A percentile compares a stretch with the other conserved stretches of the same genome.
Evolutionary conservation across 2,888 invertebrate genomes (phyloP).

Genomic region (Pteria penguin): DNA sequence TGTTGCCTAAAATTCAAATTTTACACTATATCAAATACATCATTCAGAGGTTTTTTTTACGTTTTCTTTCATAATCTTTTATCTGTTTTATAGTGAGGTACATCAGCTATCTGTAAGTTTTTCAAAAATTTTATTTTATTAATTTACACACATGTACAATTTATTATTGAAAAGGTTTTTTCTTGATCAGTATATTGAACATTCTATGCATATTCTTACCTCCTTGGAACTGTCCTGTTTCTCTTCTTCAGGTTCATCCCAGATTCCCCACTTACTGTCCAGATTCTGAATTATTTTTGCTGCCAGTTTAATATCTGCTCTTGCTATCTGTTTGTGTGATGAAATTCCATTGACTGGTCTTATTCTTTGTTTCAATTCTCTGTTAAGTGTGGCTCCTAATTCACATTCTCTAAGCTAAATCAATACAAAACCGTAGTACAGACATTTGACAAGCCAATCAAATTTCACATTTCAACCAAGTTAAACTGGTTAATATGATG

Average conservation of each 20-base stretch:
- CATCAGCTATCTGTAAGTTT: no score
- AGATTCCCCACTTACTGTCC: constrained; percentile 90
- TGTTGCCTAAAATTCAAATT: constrained; percentile 7
- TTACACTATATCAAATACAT: no score
- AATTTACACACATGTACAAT: not conserved
- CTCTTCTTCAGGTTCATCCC: constrained; percentile 83
- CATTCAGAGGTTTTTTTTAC: no score
- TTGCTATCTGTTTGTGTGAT: constrained; percentile 82
- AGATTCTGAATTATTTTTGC: constrained; percentile 94
- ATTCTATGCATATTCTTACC: constrained; percentile 42
- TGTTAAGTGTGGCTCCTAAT: constrained; percentile 96
- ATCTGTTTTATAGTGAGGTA: no score
- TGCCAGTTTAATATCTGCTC: constrained; percentile 94
- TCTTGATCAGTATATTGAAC: no score
- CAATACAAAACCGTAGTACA: no score
- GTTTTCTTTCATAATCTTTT: no score
- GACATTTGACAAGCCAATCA: no score
- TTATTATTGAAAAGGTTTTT: no score
- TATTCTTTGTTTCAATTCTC: constrained; percentile 95
- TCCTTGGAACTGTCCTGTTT: constrained; percentile 76
- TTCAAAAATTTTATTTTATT: no score
- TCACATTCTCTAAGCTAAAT: constrained; percentile 91
- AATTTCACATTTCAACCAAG: no score
- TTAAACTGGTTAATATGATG: no score
- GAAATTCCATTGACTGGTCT: constrained; percentile 84